These are phyloP conservation scores for Chroicocephalus ridibundus DNA, from an alignment of 2,113 vertebrate species.

Conservation along the genomic window DNA sequence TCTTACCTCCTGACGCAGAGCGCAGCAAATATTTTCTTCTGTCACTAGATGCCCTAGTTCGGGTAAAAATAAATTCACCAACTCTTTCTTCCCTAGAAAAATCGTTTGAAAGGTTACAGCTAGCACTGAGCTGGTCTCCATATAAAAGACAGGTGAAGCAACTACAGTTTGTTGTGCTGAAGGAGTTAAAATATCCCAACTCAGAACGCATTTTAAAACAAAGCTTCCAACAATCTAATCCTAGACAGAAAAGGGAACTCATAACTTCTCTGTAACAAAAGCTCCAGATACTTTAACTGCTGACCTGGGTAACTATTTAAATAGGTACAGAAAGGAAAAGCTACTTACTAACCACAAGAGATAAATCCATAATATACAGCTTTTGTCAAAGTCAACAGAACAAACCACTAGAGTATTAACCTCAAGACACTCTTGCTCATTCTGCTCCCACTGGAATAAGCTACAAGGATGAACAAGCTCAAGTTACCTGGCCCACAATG, in stretches of 20 bases:
- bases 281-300: neutral
- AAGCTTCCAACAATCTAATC: neutral
- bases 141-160: neutral
- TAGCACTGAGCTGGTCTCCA: neutral
- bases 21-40: conserved; percentile 57
- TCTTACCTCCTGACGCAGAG: conserved; percentile 83
- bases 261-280: neutral
- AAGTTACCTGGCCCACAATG: rapidly evolving
- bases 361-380: neutral
- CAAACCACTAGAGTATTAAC: neutral
- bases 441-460: neutral
- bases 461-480: neutral
- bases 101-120: neutral
- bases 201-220: neutral
- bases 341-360: neutral
- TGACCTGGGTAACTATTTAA: neutral
- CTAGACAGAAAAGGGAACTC: neutral
- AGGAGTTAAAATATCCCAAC: neutral
- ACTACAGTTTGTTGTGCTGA: neutral
- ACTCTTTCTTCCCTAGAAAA: conserved; percentile 71
- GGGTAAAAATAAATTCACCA: conserved; percentile 80
- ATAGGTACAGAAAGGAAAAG: neutral
- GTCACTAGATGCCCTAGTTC: conserved; percentile 76
- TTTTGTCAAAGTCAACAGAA: neutral
- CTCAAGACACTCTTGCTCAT: rapidly evolving